phyloP scores from a whole-genome alignment of 2,888 invertebrate species.

The Heterodera filipjevi region DNA sequence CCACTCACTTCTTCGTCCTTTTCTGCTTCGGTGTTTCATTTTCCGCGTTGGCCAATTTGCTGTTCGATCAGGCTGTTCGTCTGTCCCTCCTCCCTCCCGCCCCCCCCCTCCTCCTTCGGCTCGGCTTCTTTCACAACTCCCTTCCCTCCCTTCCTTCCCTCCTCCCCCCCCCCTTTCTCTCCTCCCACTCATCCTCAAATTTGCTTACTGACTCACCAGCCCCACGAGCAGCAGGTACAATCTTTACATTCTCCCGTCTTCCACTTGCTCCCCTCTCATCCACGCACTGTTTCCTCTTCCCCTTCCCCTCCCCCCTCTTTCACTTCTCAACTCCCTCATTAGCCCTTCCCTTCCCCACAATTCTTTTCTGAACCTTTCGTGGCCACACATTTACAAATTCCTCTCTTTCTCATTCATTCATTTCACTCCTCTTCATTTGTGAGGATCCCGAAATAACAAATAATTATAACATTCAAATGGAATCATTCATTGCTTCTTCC shows the following conservation, averaged over 20 bases:
- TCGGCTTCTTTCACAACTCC: background rate
- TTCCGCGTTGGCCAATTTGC: background rate
- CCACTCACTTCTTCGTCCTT: background rate
- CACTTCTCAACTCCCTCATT: background rate
- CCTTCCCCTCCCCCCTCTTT: background rate
- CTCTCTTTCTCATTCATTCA: background rate
- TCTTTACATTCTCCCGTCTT: background rate
- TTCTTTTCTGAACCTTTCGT: background rate
- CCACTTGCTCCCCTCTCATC: background rate
- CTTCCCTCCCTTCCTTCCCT: background rate
- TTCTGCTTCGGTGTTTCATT: background rate
- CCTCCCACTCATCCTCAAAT: background rate
- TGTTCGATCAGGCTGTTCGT: too few relatives aligned
- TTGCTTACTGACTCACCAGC: background rate
- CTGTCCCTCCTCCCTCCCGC: background rate
- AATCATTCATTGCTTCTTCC: background rate
- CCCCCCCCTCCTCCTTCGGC: too few relatives aligned
- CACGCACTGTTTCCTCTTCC: background rate
- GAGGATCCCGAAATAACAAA: background rate
- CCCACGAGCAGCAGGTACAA: background rate
- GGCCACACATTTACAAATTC: slow-evolving; percentile 7
- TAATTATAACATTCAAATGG: background rate
- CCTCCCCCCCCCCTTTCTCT: background rate
- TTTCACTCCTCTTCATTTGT: background rate
- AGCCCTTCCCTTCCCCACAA: background rate